phyloP scores from a whole-genome alignment of 2,888 invertebrate genomes.

The Pharmacophagus antenor region DNA sequence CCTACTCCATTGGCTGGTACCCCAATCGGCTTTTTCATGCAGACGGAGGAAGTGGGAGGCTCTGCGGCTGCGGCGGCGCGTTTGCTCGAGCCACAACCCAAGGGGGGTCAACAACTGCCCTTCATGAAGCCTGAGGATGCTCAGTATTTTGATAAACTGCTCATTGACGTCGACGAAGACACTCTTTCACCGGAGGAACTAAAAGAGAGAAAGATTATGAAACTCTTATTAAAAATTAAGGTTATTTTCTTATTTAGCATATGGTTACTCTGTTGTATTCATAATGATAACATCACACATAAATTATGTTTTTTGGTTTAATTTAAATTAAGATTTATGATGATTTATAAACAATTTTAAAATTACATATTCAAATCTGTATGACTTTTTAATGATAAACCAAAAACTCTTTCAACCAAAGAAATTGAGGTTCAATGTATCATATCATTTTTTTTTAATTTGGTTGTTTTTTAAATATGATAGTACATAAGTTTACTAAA shows the following conservation, averaged over 20 bases:
- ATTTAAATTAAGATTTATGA: too few species aligned
- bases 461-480: too few species aligned
- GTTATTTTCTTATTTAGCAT: slow-evolving; percentile 39
- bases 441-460: too few species aligned
- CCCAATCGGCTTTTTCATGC: slow-evolving; percentile 96
- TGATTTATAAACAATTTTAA: too few species aligned
- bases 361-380: too few species aligned
- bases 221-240: slow-evolving; percentile 97
- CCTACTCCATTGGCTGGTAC: slow-evolving; percentile 98
- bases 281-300: too few species aligned
- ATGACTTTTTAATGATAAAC: too few species aligned
- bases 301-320: too few species aligned
- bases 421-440: too few species aligned
- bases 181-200: slow-evolving; percentile 96
- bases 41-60: slow-evolving; percentile 91
- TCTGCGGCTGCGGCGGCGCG: slow-evolving; percentile 90
- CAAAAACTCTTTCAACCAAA: too few species aligned
- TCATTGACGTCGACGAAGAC: slow-evolving; percentile 99
- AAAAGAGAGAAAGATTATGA: slow-evolving; percentile 99
- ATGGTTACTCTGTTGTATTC: too few species aligned
- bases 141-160: slow-evolving; percentile 99
- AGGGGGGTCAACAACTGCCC: slow-evolving; percentile 93
- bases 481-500: too few species aligned
- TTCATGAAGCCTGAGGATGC: slow-evolving; percentile 99
- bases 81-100: slow-evolving; percentile 97